These are phyloP conservation scores for Amphimedon queenslandica DNA, from an alignment of 37 sponge, comb jelly and placozoan species.

Conservation along the genomic window DNA sequence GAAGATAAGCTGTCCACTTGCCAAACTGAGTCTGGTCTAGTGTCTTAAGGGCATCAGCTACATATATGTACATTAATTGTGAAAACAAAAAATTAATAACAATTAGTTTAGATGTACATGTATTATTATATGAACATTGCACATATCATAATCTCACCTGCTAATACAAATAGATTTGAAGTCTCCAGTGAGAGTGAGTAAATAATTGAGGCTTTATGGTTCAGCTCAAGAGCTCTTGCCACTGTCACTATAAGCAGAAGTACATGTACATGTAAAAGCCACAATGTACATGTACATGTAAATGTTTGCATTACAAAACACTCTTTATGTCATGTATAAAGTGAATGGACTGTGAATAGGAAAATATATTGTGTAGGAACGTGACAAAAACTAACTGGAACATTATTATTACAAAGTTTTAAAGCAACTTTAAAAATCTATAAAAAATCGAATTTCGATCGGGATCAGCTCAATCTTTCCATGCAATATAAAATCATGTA, in stretches of 20 bases:
- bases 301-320: not conserved
- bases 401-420: not conserved
- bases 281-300: too few species aligned
- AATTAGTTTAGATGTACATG: not conserved
- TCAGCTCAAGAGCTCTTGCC: conserved; percentile 93
- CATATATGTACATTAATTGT: not conserved
- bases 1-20: conserved; percentile 87
- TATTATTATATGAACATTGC: not conserved
- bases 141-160: conserved; percentile 63
- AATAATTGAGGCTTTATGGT: conserved; percentile 88
- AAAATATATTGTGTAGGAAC: not conserved
- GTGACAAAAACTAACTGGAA: not conserved
- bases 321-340: too few species aligned
- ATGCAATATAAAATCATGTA: too few species aligned
- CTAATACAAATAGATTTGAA: conserved; percentile 59
- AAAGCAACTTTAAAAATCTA: too few species aligned
- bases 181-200: conserved; percentile 84
- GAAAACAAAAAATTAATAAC: not conserved
- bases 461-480: too few species aligned
- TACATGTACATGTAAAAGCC: not conserved
- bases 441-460: too few species aligned
- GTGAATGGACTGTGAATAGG: not conserved
- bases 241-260: conserved; percentile 59
- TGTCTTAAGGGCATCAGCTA: conserved; percentile 77
- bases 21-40: conserved; percentile 71